Percentiles rank a stretch among this genome's conserved stretches.
These are phyloP conservation scores for Etheostoma cragini DNA, from an alignment of 2,113 vertebrate genomes.

Conservation along the genomic window DNA sequence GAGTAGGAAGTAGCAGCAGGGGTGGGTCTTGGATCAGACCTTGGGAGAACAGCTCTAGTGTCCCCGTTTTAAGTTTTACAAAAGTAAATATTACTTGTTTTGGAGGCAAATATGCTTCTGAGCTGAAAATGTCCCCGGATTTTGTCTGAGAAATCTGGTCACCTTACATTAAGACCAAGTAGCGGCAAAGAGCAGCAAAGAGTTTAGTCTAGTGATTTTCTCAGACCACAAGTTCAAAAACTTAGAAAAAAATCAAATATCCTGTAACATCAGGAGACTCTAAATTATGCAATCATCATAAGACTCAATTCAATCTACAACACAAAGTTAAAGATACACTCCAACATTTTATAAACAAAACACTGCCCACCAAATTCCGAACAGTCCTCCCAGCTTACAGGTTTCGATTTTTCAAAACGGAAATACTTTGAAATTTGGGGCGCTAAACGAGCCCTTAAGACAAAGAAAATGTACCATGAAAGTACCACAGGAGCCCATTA, in stretches of 20 bases:
- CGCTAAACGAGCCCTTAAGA: background rate
- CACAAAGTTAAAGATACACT: background rate
- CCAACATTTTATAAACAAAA: background rate
- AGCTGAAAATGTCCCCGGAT: no score
- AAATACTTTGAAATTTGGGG: background rate
- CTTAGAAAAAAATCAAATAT: background rate
- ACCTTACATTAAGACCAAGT: background rate
- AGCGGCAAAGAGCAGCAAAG: background rate
- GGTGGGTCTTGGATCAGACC: no score
- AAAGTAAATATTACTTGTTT: no score
- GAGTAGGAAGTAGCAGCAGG: no score
- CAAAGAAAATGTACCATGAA: background rate
- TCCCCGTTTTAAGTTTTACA: no score
- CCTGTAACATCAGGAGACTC: background rate
- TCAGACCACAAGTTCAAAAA: conserved; percentile 7
- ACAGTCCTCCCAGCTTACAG: background rate
- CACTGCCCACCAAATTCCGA: no score
- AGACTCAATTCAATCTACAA: background rate
- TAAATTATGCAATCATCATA: background rate
- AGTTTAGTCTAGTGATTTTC: background rate
- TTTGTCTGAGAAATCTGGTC: no score
- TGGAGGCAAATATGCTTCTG: no score
- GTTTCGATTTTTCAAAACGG: background rate
- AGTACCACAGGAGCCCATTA: background rate
- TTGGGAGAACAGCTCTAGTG: no score